Base-by-base conservation (phyloP, 2,113 vertebrate species). In the Pseudolaguvia tuberculata region DNA sequence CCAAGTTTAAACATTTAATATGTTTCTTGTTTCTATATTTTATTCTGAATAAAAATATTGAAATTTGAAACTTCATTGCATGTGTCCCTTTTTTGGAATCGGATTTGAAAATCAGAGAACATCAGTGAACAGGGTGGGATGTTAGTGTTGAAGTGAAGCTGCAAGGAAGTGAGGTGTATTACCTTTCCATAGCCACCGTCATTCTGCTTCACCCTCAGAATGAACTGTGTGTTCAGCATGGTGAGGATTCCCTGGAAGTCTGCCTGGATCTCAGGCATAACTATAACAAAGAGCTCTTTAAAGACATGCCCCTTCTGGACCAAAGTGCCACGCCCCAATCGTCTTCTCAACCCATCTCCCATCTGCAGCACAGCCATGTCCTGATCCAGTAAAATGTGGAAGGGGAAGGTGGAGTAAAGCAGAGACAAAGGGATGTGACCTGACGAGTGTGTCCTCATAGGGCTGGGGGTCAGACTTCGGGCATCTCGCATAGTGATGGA, bases 391-490 rank as follows among this genome's bases (percentile, higher is more conserved):
- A 99, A 93, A 82, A 98, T 90, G 81, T 99, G 97, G 86, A 99
- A 99, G 0, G 97, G 97, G 79, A 99, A 99, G 5, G 94, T 95
- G 86, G 96, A 93, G 83, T 94, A 98, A 85, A 99, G 97, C 42
- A 98, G 83, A 6, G 94, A 92, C 27, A 92, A 88, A 15, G 96
- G 91, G 77, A 99, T 94, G 69, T 94, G 95, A 82, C 95, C 92
- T 0, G 94, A 94, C 53, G 94, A 95, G 76, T 91, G 91, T 0
- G 94, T 93, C 78, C 93, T 92, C 79, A 96, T 91, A 0, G 95
- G 94, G 72, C 94, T 94, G 78, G 95, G 90, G 25, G 93, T 95
- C 76, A 90, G 88, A 48, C 88, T 92, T 73, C 89, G 92, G 75
- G 90, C 82, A 77, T 93, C 94, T 84, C 91, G 94, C 70, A 97